phyloP scores from a whole-genome alignment of 2,888 invertebrate species.

The Bellardia pandia region DNA sequence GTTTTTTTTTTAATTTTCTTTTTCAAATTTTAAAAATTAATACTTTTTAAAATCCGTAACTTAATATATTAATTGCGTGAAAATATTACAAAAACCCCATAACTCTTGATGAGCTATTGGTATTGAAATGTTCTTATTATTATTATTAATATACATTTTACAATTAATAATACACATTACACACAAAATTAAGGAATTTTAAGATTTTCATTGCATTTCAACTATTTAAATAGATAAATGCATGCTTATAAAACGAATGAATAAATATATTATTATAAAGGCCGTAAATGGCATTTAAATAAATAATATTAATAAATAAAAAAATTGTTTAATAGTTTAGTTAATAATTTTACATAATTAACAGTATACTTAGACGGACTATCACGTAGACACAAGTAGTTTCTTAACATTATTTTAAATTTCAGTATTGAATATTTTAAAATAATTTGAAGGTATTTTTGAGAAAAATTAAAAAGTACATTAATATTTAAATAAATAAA shows the following conservation, averaged over 20 bases:
- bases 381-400: neutral
- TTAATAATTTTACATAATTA: slow-evolving; percentile 12
- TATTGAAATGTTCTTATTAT: neutral
- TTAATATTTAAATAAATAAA: too few relatives aligned
- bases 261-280: neutral
- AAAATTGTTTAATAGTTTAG: neutral
- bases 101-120: neutral
- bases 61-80: neutral
- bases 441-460: too few relatives aligned
- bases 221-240: neutral
- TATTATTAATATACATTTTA: neutral
- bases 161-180: neutral
- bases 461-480: too few relatives aligned
- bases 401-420: too few relatives aligned
- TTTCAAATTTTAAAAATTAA: too few relatives aligned
- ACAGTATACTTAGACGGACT: neutral
- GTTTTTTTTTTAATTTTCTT: too few relatives aligned
- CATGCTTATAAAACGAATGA: neutral
- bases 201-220: neutral
- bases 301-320: too few relatives aligned
- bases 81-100: neutral
- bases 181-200: neutral
- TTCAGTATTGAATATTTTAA: too few relatives aligned
- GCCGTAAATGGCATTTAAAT: neutral
- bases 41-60: too few relatives aligned